Evolutionary conservation across 2,888 invertebrate species (phyloP).

Genomic region (Sisyra nigra): DNA sequence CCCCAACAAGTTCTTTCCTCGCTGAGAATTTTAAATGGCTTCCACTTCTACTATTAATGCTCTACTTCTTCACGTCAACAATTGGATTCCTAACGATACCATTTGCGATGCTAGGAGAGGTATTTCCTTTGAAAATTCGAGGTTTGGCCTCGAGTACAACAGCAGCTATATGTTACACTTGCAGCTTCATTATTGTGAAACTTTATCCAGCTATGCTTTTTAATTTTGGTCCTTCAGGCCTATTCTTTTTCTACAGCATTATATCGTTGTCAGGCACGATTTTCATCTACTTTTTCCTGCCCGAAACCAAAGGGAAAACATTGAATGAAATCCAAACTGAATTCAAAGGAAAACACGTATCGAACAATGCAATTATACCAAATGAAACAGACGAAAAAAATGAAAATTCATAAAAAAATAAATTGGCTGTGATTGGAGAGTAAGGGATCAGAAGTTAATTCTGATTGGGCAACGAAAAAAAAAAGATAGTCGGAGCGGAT

Average conservation of each 20-base stretch:
- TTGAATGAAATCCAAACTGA: slow-evolving; percentile 32
- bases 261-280: slow-evolving; percentile 30
- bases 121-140: slow-evolving; percentile 34
- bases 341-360: slow-evolving; percentile 18
- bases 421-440: no score
- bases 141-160: slow-evolving; percentile 33
- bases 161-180: slow-evolving; percentile 30
- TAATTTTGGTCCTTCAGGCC: slow-evolving; percentile 26
- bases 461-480: no score
- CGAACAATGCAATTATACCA: background rate
- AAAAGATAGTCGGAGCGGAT: no score
- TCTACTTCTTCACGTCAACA: slow-evolving; percentile 33
- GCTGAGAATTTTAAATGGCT: slow-evolving; percentile 19
- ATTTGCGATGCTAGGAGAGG: slow-evolving; percentile 38
- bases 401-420: no score
- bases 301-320: slow-evolving; percentile 36
- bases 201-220: slow-evolving; percentile 29
- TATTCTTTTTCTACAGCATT: slow-evolving; percentile 32
- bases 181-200: slow-evolving; percentile 35
- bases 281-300: slow-evolving; percentile 29
- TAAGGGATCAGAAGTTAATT: no score
- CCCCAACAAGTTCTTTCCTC: background rate
- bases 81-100: slow-evolving; percentile 37
- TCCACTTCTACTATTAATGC: slow-evolving; percentile 28
- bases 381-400: no score